Evolutionary conservation across 2,113 vertebrate species (phyloP).

Genomic region (Sylvia atricapilla): DNA sequence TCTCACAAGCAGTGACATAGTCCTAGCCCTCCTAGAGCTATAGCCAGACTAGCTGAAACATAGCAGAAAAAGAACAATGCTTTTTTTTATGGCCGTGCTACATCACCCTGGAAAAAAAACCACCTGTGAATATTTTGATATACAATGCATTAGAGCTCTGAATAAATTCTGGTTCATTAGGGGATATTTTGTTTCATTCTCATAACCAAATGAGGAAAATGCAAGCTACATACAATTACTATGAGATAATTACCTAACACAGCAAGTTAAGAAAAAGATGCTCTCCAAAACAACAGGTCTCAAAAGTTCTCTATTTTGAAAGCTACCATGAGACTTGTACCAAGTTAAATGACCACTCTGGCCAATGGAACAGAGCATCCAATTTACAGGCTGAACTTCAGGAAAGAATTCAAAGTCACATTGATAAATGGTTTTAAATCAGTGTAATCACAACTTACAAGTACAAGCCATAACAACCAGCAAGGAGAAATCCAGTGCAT

Average conservation of each 20-base stretch:
- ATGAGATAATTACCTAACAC: background rate
- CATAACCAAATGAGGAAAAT: background rate
- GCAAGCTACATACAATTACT: background rate
- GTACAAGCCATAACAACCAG: background rate
- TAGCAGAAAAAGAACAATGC: background rate
- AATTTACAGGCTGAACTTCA: background rate
- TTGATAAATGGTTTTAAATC: background rate
- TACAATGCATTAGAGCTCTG: background rate
- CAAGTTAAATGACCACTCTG: background rate
- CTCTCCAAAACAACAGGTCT: background rate
- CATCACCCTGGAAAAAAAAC: background rate
- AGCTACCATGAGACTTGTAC: background rate
- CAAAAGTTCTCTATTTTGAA: background rate
- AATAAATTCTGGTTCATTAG: background rate
- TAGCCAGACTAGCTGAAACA: background rate
- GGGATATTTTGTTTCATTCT: background rate
- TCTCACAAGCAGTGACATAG: background rate
- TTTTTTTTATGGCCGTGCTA: background rate
- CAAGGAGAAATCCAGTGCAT: background rate
- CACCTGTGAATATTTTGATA: background rate
- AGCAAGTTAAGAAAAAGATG: background rate
- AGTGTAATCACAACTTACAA: background rate
- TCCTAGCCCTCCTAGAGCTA: background rate
- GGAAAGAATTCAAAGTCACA: background rate
- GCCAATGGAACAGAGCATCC: background rate